Evolutionary conservation across 2,797 vertebrate genomes (phyloP).

Genomic region (Otolemur crassicaudatus): DNA sequence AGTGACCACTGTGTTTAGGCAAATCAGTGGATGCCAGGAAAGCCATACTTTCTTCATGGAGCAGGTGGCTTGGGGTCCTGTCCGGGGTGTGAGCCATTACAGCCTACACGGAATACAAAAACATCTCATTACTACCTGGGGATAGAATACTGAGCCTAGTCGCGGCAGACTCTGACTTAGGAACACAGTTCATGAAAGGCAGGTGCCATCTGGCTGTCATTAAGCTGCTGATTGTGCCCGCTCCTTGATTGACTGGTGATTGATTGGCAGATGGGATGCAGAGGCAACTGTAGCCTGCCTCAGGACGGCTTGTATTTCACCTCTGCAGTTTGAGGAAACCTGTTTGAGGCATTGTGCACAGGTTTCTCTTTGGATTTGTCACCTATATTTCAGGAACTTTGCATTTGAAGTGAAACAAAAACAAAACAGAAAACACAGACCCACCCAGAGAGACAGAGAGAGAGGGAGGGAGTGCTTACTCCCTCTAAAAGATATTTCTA

Average conservation of each 20-base stretch:
- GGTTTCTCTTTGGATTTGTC: slow-evolving; percentile 57
- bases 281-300: slow-evolving; percentile 16
- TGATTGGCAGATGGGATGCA: slow-evolving; percentile 85
- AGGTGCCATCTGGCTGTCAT: slow-evolving; percentile 85
- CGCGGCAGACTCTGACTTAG: slow-evolving; percentile 77
- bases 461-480: neutral
- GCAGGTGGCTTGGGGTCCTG: slow-evolving; percentile 46
- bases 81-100: slow-evolving; percentile 71
- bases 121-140: slow-evolving; percentile 70
- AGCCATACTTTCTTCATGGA: slow-evolving; percentile 68
- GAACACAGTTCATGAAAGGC: slow-evolving; percentile 84
- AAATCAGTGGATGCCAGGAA: neutral
- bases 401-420: neutral
- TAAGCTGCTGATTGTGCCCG: slow-evolving; percentile 78
- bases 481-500: neutral
- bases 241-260: slow-evolving; percentile 84
- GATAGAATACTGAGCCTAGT: slow-evolving; percentile 74
- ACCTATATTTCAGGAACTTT: slow-evolving; percentile 66
- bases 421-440: neutral
- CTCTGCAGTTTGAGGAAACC: slow-evolving; percentile 68
- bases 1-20: slow-evolving; percentile 60
- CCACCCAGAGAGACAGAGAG: neutral
- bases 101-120: slow-evolving; percentile 84
- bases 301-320: slow-evolving; percentile 63
- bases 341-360: slow-evolving; percentile 54